A percentile compares a stretch with the other conserved stretches of the same genome.
These are phyloP conservation scores for Columba janthina DNA, from an alignment of 2,113 vertebrate species.

Conservation along the genomic window DNA sequence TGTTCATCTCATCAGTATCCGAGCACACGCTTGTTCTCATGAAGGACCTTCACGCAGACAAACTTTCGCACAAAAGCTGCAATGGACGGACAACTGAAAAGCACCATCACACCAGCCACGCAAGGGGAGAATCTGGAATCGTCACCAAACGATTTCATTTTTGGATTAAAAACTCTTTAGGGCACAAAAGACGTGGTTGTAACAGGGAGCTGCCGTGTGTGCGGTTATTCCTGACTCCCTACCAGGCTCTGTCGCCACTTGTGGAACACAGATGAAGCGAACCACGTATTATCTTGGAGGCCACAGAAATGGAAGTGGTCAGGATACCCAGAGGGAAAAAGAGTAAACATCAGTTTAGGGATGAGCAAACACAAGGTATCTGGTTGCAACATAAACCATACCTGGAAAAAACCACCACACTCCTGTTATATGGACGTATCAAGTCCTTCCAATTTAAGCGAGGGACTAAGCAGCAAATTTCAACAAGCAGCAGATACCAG, in stretches of 20 bases:
- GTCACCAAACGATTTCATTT: accelerated
- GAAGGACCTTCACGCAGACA: neutral
- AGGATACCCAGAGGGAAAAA: neutral
- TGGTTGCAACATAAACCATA: neutral
- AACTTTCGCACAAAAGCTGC: neutral
- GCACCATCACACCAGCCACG: accelerated
- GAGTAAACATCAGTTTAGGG: neutral
- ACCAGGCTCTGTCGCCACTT: neutral
- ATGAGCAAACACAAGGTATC: neutral
- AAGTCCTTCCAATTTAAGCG: neutral
- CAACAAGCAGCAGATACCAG: neutral
- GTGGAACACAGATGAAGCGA: neutral
- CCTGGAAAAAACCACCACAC: neutral
- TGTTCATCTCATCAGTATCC: accelerated
- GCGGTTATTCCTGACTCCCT: neutral
- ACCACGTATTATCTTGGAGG: neutral
- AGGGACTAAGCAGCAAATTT: neutral
- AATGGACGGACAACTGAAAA: neutral
- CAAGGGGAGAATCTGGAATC: neutral
- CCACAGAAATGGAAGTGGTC: neutral
- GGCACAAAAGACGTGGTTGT: accelerated
- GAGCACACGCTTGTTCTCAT: neutral
- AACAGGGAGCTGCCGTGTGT: accelerated
- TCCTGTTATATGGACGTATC: accelerated
- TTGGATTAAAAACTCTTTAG: accelerated